These are phyloP conservation scores for Pelodytes ibericus DNA, from an alignment of 2,797 vertebrate species.

Conservation along the genomic window DNA sequence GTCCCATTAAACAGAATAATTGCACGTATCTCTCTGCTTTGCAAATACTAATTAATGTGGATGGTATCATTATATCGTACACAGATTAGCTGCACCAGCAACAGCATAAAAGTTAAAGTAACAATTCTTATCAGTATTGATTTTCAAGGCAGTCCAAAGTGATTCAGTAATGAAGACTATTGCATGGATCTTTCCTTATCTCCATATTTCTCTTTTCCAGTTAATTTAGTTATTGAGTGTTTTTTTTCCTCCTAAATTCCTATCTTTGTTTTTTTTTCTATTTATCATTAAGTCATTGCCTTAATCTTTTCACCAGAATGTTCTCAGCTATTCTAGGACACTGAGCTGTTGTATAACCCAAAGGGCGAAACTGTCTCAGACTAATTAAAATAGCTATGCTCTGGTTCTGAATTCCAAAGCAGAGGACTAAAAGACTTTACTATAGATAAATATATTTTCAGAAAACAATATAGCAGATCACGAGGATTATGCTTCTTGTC, in stretches of 20 bases:
- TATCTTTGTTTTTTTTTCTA: conserved; percentile 15
- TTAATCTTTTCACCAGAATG: conserved; percentile 25
- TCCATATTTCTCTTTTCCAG: background rate
- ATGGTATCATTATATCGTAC: background rate
- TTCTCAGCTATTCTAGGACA: conserved; percentile 3
- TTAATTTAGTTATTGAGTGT: conserved; percentile 15
- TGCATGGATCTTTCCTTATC: conserved; percentile 1
- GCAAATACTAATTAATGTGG: background rate
- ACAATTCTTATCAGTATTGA: conserved; percentile 9
- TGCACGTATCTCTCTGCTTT: background rate
- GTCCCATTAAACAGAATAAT: background rate
- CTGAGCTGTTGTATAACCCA: conserved; percentile 6
- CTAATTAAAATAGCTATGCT: conserved; percentile 31
- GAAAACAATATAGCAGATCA: conserved; percentile 5
- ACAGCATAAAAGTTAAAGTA: background rate
- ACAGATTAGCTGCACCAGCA: background rate
- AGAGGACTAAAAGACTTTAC: background rate
- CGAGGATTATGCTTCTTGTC: conserved; percentile 7
- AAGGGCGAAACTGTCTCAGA: conserved; percentile 20
- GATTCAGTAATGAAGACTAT: background rate
- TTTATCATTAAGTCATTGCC: conserved; percentile 11
- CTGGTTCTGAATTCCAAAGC: background rate
- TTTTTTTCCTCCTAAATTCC: background rate
- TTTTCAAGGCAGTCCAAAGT: conserved; percentile 1
- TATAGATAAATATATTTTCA: conserved; percentile 7